Base-by-base conservation (phyloP, 1,140 invertebrate genomes). In the Manduca sexta region DNA sequence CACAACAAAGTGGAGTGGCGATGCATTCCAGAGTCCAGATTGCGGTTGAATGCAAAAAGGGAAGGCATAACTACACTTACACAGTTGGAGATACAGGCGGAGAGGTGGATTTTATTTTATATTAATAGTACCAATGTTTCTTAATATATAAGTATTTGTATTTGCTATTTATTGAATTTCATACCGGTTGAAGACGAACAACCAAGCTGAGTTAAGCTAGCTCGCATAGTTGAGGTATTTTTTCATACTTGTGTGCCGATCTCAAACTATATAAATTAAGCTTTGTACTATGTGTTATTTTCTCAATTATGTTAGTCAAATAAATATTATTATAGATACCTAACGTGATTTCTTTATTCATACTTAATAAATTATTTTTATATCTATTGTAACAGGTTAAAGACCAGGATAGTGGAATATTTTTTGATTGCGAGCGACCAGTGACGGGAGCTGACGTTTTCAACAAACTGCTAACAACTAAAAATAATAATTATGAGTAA, bases 21-120 rank as follows among this genome's bases (percentile, higher is more conserved):
- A 63, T 82, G 54, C 78, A 82, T 35, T 77, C 78, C 0, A 44
- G 75, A 2, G 66, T 67, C 0, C 69, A 79, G 45, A 57, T 79
- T 0, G 57, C 67, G 0, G 64, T 65, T 42, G 53, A 58, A 16
- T 60, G 49, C 11, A 54, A 15, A 3, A 18, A 29, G 0, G 49
- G 40, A n/a, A 50, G 21, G 13, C 56, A 61, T 2, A 49, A 58
- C 0, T 54, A 64, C 16, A 69, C 69, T 1, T 46, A 70, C 1
- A 53, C 49, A 12, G 40, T 40, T 6, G 49, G 45, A 4, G 49
- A 55, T 11, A 43, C 15, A 3, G 34, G 50, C 5, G 38, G 26
- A 7, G 17, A 45, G 49, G 64, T 60, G 45, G 51, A 40, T 30
- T 17, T 21, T 12, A 15, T 17, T 51, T 17, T 45, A 17, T 29